Evolutionary conservation across 2,888 invertebrate species (phyloP), one percentile per base, ranked within the genome.

Genomic region (Pomacea canaliculata): DNA sequence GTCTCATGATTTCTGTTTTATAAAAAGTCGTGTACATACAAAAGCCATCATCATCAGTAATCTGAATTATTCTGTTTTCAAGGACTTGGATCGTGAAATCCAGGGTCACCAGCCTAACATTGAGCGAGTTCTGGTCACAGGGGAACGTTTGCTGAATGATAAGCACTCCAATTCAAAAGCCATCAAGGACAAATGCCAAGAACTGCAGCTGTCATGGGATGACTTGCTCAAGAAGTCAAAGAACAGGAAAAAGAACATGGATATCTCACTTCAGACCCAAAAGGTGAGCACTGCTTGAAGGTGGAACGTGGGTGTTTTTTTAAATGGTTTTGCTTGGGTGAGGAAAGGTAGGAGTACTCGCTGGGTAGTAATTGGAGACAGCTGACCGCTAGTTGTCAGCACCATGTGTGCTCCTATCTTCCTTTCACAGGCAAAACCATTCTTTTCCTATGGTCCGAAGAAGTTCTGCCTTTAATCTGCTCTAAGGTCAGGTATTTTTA

Each of bases 21-120:
- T 5, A 37, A 5, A 5, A 37, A 37, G 5, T 37, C 37, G 0
- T 37, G 0, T 37, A 37, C 37, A 3, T 37, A 5, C 37, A 37
- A 0, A 3, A 37, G 37, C 37, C 37, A 37, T 37, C 4, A 5
- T 37, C 37, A 37, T 37, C 37, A 37, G 3, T 37, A 37, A 37
- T 37, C 37, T 37, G 37, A 37, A 37, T 37, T 37, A n/a, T 56
- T 49, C 82, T 70, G 72, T 62, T 79, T 80, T 83, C n/a, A 81
- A 94, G 91, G 97, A 99, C 92, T 92, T 99, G 79, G 95, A 95
- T 85, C 95, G 95, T 0, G 99, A 98, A 92, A 94, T 99, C 79
- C 92, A 93, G 56, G 97, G 96, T 0, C 95, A 99, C 88, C 94
- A 95, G 84, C 95, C 96, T 0, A 94, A 95, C 90, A 95, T 98